Evolutionary conservation across 2,888 invertebrate genomes (phyloP).

Genomic region (Platerodrilus igneus): DNA sequence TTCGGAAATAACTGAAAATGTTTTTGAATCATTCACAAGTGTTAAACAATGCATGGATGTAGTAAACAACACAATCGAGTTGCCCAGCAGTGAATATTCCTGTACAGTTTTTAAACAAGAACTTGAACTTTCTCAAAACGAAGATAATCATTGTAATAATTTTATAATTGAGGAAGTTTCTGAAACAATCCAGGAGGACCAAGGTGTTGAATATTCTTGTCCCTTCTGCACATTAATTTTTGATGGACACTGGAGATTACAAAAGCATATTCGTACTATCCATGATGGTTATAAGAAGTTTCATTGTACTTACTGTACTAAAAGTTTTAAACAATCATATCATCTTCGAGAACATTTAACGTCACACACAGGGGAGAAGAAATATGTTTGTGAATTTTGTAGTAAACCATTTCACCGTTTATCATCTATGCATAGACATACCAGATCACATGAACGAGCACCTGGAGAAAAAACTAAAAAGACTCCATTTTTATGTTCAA

Average conservation of each 20-base stretch:
- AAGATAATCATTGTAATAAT: conserved; percentile 1
- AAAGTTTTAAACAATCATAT: conserved; percentile 36
- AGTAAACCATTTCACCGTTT: conserved; percentile 37
- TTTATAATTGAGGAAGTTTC: not conserved
- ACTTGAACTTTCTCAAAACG: not conserved
- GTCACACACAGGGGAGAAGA: conserved; percentile 38
- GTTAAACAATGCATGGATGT: conserved; percentile 7
- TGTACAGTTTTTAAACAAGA: not conserved
- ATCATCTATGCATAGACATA: conserved; percentile 38
- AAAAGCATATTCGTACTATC: conserved; percentile 32
- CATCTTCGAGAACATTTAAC: conserved; percentile 39
- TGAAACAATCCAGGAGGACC: conserved; percentile 7
- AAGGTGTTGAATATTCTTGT: conserved; percentile 24
- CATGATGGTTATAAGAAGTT: conserved; percentile 29
- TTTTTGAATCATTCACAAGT: conserved; percentile 3
- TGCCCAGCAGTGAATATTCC: not conserved
- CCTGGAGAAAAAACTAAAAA: conserved; percentile 39
- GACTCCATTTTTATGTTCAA: conserved; percentile 41
- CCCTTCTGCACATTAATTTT: conserved; percentile 31
- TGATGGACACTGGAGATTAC: conserved; percentile 32
- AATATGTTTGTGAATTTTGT: conserved; percentile 37
- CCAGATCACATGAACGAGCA: conserved; percentile 35
- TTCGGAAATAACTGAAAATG: not conserved
- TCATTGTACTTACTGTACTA: conserved; percentile 31
- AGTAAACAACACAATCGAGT: not conserved